Conservation (phyloP, 2,797 vertebrate species). For the Scleropages formosus region DNA sequence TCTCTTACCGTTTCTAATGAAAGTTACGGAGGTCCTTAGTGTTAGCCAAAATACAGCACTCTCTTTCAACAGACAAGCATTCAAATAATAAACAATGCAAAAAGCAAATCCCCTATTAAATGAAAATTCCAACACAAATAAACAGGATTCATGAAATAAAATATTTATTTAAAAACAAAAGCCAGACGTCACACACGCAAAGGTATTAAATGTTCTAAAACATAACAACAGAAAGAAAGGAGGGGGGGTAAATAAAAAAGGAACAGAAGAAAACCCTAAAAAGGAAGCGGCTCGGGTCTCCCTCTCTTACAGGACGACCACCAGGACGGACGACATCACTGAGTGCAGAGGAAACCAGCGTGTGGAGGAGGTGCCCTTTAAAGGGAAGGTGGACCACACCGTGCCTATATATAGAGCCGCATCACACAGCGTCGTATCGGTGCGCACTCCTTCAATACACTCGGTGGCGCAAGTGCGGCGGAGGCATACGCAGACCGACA, state of each 20-base stretch:
- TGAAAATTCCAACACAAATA: slow-evolving; percentile 62
- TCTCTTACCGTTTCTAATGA: slow-evolving; percentile 78
- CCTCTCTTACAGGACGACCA: slow-evolving; percentile 82
- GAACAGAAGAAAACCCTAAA: slow-evolving; percentile 67
- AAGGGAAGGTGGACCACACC: slow-evolving; percentile 80
- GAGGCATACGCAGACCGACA: slow-evolving; percentile 65
- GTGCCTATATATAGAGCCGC: slow-evolving; percentile 82
- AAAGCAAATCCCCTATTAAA: slow-evolving; percentile 61
- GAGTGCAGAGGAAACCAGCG: slow-evolving; percentile 64
- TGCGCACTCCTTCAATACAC: slow-evolving; percentile 75
- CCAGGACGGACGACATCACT: slow-evolving; percentile 83
- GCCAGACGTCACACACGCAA: slow-evolving; percentile 54
- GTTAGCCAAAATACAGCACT: slow-evolving; percentile 59
- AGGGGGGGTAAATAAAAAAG: slow-evolving; percentile 49
- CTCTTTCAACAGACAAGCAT: slow-evolving; percentile 59
- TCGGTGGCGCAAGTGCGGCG: slow-evolving; percentile 66
- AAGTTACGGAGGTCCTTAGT: slow-evolving; percentile 74
- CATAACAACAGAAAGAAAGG: slow-evolving; percentile 45
- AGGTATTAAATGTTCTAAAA: slow-evolving; percentile 46
- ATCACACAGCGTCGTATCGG: slow-evolving; percentile 79
- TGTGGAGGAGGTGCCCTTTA: slow-evolving; percentile 76
- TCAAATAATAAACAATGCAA: slow-evolving; percentile 61
- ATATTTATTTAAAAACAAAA: slow-evolving; percentile 75
- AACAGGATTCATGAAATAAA: slow-evolving; percentile 62
- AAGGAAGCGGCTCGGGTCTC: slow-evolving; percentile 72